These are phyloP conservation scores for Pungitius pungitius DNA, from an alignment of 2,113 vertebrate genomes.

Conservation along the genomic window DNA sequence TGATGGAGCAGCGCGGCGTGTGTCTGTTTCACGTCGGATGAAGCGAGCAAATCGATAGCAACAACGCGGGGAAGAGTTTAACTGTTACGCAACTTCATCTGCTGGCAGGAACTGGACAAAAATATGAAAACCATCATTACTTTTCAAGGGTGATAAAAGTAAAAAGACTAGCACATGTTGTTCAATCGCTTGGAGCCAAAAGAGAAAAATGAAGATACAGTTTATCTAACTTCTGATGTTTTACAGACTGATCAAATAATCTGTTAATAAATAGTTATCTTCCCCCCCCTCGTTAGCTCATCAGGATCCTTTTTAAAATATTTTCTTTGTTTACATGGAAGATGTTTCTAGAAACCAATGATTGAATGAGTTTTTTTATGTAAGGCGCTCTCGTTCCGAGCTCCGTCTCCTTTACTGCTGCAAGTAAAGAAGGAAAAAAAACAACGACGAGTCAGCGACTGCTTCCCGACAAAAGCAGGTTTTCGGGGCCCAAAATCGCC, in stretches of 20 bases:
- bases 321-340: not conserved
- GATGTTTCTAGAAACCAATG: not conserved
- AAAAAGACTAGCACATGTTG: no score
- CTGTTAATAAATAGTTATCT: no score
- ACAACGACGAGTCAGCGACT: conserved; percentile 25
- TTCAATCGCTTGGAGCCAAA: no score
- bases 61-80: conserved; percentile 68
- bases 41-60: conserved; percentile 63
- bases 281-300: no score
- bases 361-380: not conserved
- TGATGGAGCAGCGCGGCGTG: conserved; percentile 53
- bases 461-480: conserved; percentile 45
- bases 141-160: no score
- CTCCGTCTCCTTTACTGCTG: conserved; percentile 16
- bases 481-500: conserved; percentile 11
- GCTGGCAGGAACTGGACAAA: conserved; percentile 27
- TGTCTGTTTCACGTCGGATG: conserved; percentile 35
- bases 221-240: no score
- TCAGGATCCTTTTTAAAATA: no score
- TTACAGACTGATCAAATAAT: no score
- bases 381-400: conserved; percentile 1
- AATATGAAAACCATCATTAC: no score
- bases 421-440: conserved; percentile 42
- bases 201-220: no score
- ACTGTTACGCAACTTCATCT: conserved; percentile 69